These are phyloP conservation scores for Ischnus inquisitorius DNA, from an alignment of 2,888 invertebrate genomes.

Conservation along the genomic window DNA sequence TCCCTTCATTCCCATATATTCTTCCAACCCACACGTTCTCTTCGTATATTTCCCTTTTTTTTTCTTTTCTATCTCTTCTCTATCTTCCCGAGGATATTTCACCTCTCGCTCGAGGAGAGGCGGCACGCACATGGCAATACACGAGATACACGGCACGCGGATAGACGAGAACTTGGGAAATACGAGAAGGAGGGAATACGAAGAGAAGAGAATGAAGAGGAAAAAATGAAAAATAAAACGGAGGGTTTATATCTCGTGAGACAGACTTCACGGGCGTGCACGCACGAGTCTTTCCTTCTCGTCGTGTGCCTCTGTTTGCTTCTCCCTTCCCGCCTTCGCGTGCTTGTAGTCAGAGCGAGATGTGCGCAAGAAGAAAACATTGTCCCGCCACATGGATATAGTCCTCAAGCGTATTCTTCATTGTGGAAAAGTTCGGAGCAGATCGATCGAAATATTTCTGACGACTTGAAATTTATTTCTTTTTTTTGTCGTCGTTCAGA, in stretches of 20 bases:
- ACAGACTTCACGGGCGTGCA: slow-evolving; percentile 45
- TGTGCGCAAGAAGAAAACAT: slow-evolving; percentile 20
- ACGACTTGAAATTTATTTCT: background rate
- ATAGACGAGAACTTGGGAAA: slow-evolving; percentile 59
- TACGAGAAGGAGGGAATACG: slow-evolving; percentile 49
- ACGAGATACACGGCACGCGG: slow-evolving; percentile 47
- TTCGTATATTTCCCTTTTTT: slow-evolving; percentile 9
- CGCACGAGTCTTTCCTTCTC: slow-evolving; percentile 54
- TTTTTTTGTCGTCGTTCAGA: background rate
- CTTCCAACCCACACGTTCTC: slow-evolving; percentile 57
- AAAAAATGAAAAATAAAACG: slow-evolving; percentile 20
- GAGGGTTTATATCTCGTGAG: slow-evolving; percentile 48
- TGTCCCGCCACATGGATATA: slow-evolving; percentile 8
- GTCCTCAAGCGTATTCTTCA: background rate
- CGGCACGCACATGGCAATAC: slow-evolving; percentile 55
- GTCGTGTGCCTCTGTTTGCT: slow-evolving; percentile 73
- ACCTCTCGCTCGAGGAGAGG: slow-evolving; percentile 42
- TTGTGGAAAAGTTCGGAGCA: background rate
- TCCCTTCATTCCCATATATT: slow-evolving; percentile 35
- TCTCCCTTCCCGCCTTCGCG: slow-evolving; percentile 51
- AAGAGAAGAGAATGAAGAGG: slow-evolving; percentile 10
- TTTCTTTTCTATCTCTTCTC: slow-evolving; percentile 19
- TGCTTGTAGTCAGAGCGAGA: slow-evolving; percentile 18
- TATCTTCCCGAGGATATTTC: slow-evolving; percentile 24
- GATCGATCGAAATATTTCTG: background rate